Evolutionary conservation across 2,888 invertebrate genomes (phyloP).

Genomic region (Epistrophe grossulariae): DNA sequence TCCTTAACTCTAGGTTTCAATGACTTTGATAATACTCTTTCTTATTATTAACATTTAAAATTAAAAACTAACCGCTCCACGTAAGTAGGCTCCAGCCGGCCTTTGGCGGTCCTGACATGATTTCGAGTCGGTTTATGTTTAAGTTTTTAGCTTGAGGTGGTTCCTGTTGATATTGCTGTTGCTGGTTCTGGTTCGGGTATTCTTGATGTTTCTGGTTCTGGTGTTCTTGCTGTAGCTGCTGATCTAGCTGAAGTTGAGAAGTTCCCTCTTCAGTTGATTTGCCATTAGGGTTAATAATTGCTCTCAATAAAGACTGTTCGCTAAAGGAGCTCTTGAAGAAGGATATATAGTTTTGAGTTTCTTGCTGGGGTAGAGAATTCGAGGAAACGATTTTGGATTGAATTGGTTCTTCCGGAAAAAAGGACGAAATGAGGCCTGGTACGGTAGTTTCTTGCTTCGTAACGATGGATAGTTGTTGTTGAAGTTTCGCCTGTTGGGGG

Average conservation of each 20-base stretch:
- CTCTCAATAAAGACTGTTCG: constrained; percentile 52
- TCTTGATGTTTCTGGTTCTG: constrained; percentile 53
- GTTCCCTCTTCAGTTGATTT: neutral
- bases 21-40: constrained; percentile 14
- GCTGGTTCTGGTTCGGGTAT: constrained; percentile 80
- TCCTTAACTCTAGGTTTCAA: neutral
- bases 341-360: constrained; percentile 17
- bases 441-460: constrained; percentile 80
- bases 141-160: constrained; percentile 29
- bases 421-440: constrained; percentile 54
- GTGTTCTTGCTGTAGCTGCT: constrained; percentile 77
- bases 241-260: constrained; percentile 65
- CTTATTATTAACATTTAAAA: neutral
- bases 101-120: constrained; percentile 72
- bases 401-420: constrained; percentile 48
- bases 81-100: constrained; percentile 81
- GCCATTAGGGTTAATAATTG: constrained; percentile 26
- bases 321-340: constrained; percentile 47
- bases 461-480: constrained; percentile 78
- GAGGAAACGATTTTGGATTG: constrained; percentile 45
- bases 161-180: constrained; percentile 22
- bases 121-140: constrained; percentile 48
- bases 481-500: constrained; percentile 62
- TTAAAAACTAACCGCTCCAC: constrained; percentile 79
- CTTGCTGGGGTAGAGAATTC: constrained; percentile 20